Conservation (phyloP, 2,113 vertebrate genomes). For the Limnothrissa miodon region DNA sequence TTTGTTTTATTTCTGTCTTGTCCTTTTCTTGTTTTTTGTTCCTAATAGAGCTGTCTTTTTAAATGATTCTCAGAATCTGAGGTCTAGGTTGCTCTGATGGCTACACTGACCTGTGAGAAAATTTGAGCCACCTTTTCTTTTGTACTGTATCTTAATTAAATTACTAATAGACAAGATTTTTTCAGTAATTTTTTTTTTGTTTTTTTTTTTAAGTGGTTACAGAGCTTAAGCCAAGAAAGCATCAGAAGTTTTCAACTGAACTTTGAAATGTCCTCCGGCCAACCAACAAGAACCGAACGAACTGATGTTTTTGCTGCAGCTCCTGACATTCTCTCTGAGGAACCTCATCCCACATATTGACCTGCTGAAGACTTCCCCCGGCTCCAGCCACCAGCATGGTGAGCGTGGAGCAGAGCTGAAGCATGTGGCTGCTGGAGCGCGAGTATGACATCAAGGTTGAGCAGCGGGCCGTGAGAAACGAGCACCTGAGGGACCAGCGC, state of each 20-base stretch:
- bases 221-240: background rate
- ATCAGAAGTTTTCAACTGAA: too few species aligned
- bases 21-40: slow-evolving; percentile 14
- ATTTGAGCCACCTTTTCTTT: background rate
- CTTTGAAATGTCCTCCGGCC: slow-evolving; percentile 23
- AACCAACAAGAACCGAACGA: slow-evolving; percentile 20
- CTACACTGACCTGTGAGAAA: too few species aligned
- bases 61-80: background rate
- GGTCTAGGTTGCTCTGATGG: too few species aligned
- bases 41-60: background rate
- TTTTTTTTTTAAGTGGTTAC: too few species aligned
- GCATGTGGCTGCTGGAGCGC: slow-evolving; percentile 36
- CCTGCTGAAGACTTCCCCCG: slow-evolving; percentile 6
- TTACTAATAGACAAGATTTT: background rate
- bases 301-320: background rate
- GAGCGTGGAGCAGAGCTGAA: slow-evolving; percentile 23
- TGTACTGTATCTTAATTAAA: slow-evolving; percentile 21
- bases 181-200: too few species aligned
- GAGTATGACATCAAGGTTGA: slow-evolving; percentile 62
- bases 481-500: slow-evolving; percentile 65
- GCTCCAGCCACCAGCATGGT: slow-evolving; percentile 59
- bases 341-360: background rate
- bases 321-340: background rate
- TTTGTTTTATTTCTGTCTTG: slow-evolving; percentile 17
- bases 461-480: slow-evolving; percentile 62